Base-by-base conservation (phyloP, 1,140 invertebrate genomes). In the Diuraphis noxia region DNA sequence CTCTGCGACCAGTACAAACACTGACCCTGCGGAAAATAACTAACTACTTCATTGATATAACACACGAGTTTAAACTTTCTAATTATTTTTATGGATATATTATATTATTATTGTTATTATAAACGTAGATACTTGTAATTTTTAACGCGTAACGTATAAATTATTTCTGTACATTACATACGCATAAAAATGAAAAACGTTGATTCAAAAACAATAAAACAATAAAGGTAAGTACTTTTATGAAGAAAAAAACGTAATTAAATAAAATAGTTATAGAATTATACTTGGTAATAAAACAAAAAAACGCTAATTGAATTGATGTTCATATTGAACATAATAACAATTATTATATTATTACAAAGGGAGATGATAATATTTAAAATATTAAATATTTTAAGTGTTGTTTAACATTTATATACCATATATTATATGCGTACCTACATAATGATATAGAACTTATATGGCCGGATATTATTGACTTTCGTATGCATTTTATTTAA, bases 61-160 rank as follows among this genome's bases (percentile, higher is more conserved):
- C n/a, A 82, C 81, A 23, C n/a, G 9, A 85, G 41, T 46, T 46
- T 85, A 43, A 34, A 85, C 84, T 85, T 85, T 85, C 84, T 85
- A 84, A n/a, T 43, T 84, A 43, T 84, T 46, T 84, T n/a, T 21
- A 38, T 81, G 79, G 3, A 38, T 40, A 79, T 2, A 25, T 81
- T n/a, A 52, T 52, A 52, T 25, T 52, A 52, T 25, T 30, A 30
- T n/a, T 63, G 17, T n/a, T 72, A 72, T 72, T 72, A 72, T 72
- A 72, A 72, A 72, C 56, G 8, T 25, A 9, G 5, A 9, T 49
- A 72, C 13, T 72, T 72, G 4, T 72, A 38, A 13, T 40, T 40
- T 81, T 25, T 38, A 79, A 81, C 36, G 79, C 79, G 36, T 25
- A 38, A 81, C 38, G 21, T 38, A 36, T 38, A 38, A 36, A 38